A percentile compares a stretch with the other conserved stretches of the same genome.
phyloP scores from a whole-genome alignment of 30 jellyfish, hydroid and myxozoan genomes.

The Aurelia coerulea region DNA sequence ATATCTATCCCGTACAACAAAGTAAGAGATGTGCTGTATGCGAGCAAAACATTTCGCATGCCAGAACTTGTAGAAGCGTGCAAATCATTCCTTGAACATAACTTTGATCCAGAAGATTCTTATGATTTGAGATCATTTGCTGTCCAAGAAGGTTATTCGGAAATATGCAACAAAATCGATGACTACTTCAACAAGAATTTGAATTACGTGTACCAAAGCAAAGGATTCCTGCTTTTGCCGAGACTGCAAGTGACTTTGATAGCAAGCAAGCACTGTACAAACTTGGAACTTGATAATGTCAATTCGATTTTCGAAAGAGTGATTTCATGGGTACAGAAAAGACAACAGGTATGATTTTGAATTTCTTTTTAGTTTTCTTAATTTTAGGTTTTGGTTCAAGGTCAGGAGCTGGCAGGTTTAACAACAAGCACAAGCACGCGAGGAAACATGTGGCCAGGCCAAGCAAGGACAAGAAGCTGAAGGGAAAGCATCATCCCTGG shows the following conservation, averaged over 20 bases:
- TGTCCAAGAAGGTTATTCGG: slow-evolving; percentile 21
- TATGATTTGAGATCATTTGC: slow-evolving; percentile 71
- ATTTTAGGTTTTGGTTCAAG: too few species aligned
- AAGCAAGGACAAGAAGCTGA: too few species aligned
- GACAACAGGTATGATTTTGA: slow-evolving; percentile 65
- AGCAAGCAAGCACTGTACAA: slow-evolving; percentile 58
- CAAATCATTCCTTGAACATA: slow-evolving; percentile 29
- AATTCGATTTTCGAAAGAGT: slow-evolving; percentile 50
- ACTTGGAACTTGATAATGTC: slow-evolving; percentile 39
- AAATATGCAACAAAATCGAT: slow-evolving; percentile 53
- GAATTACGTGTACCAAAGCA: slow-evolving; percentile 42
- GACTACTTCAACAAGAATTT: slow-evolving; percentile 59
- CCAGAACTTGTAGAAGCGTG: slow-evolving; percentile 67
- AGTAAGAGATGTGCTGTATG: slow-evolving; percentile 40
- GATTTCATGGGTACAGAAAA: slow-evolving; percentile 70
- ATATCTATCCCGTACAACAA: slow-evolving; percentile 32
- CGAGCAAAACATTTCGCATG: slow-evolving; percentile 23
- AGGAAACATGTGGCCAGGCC: too few species aligned
- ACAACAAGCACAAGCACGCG: too few species aligned
- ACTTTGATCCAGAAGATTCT: slow-evolving; percentile 36
- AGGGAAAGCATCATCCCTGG: too few species aligned
- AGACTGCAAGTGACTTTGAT: slow-evolving; percentile 72
- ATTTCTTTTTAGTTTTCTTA: background rate
- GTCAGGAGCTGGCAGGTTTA: too few species aligned
- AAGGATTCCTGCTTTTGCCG: slow-evolving; percentile 73